phyloP scores from a whole-genome alignment of 2,797 vertebrate species.

The Betta splendens region DNA sequence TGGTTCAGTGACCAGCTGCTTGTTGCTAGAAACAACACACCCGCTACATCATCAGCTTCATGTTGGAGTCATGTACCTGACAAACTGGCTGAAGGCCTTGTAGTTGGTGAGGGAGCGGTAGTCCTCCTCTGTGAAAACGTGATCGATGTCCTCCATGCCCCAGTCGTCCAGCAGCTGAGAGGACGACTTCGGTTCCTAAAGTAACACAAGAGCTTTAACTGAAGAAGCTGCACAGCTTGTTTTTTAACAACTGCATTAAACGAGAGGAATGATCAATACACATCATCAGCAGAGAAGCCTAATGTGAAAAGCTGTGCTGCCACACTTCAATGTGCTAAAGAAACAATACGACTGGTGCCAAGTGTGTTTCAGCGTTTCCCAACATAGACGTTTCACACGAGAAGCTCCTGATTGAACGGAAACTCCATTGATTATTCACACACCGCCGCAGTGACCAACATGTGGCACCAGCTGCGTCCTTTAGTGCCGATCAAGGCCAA shows the following conservation, averaged over 20 bases:
- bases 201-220: no score
- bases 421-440: background rate
- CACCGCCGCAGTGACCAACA: constrained; percentile 10
- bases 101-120: constrained; percentile 97
- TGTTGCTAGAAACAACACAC: no score
- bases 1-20: no score
- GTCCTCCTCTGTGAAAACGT: constrained; percentile 94
- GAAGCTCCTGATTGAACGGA: constrained; percentile 2
- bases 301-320: background rate
- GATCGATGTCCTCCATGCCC: constrained; percentile 99
- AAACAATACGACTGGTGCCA: background rate
- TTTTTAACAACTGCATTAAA: background rate
- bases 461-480: constrained; percentile 14
- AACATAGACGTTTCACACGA: background rate
- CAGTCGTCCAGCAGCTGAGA: constrained; percentile 95
- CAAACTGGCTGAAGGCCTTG: constrained; percentile 98
- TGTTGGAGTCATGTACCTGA: constrained; percentile 80
- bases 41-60: background rate
- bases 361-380: background rate
- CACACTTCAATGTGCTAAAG: background rate
- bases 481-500: background rate
- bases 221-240: background rate
- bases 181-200: constrained; percentile 94
- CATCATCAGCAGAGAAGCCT: background rate
- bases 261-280: no score